Evolutionary conservation across 2,888 invertebrate species (phyloP), one percentile per base, ranked within the genome.

Genomic region (Mayetiola destructor): DNA sequence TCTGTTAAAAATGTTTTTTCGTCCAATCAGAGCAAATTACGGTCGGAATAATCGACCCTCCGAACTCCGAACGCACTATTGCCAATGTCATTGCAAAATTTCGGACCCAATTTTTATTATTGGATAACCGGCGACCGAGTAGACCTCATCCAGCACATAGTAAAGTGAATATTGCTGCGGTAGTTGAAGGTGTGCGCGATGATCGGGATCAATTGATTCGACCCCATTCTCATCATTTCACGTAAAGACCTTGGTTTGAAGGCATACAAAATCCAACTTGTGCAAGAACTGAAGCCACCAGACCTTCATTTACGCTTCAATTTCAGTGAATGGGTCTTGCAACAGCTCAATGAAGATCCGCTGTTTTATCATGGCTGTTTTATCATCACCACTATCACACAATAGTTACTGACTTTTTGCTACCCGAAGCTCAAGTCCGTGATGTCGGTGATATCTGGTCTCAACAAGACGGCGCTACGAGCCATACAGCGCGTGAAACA

Each of bases 131-230:
- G 3, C 40, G n/a, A n/a, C n/a, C n/a, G 48, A 63, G 60, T 61
- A 62, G 60, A 60, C 61, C 63, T 60, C 62, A 62, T 62, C 61
- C 62, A 62, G 62, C 63, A 62, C 61, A 60, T 59, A 62, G 61
- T 60, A 63, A 63, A 62, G 62, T 63, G 62, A 64, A 63, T 60
- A 62, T 63, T 61, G 60, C 60, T 60, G 61, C 61, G 59, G 57
- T 60, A 60, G 58, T 58, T 21, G 59, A 59, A 36, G 60, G 60
- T 60, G 55, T 61, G 40, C 58, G 53, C 40, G 58, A 61, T 40
- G 59, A 61, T 48, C 58, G 58, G 40, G 57, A 59, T 16, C 56
- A 60, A 60, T 61, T 59, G 60, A 61, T 61, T 61, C 57, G 59
- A 12, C 59, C 58, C 48, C 60, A 59, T 59, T 61, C 52, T 56